Percentiles rank a stretch among this genome's conserved stretches.
Conservation (phyloP, 2,888 invertebrate genomes). For the Mylabris sibirica region DNA sequence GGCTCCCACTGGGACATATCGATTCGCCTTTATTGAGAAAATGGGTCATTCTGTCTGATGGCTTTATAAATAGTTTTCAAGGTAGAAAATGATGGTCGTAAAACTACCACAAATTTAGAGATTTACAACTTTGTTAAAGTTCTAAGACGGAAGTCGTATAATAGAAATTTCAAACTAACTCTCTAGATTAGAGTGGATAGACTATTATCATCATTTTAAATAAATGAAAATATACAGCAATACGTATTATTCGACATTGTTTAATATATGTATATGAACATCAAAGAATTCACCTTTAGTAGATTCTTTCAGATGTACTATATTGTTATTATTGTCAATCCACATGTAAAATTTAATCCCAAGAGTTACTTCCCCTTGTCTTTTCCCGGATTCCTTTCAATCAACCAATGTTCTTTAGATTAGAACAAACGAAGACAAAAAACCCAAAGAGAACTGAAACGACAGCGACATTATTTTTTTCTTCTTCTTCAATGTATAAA, state of each 20-base stretch:
- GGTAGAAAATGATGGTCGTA: constrained; percentile 28
- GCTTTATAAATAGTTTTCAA: constrained; percentile 36
- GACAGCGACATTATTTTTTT: background rate
- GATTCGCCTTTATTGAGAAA: constrained; percentile 36
- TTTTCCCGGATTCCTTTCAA: constrained; percentile 54
- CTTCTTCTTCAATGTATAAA: constrained; percentile 54
- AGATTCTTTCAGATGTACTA: constrained; percentile 58
- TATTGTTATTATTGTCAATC: constrained; percentile 62
- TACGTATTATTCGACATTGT: constrained; percentile 55
- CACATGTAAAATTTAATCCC: constrained; percentile 63
- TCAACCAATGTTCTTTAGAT: constrained; percentile 59
- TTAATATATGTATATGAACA: constrained; percentile 56
- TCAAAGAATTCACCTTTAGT: constrained; percentile 55
- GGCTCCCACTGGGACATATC: constrained; percentile 24
- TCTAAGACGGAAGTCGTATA: constrained; percentile 13
- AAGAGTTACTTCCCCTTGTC: constrained; percentile 48
- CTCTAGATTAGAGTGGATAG: constrained; percentile 19
- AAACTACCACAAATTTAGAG: constrained; percentile 14
- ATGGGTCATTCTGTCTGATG: constrained; percentile 37
- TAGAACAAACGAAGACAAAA: constrained; percentile 56
- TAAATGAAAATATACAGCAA: constrained; percentile 23
- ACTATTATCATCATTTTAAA: background rate
- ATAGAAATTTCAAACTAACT: constrained; percentile 20
- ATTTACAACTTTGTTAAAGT: constrained; percentile 12
- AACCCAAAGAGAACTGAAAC: background rate